phyloP scores from a whole-genome alignment of 2,797 vertebrate genomes.

The Pipistrellus pygmaeus region DNA sequence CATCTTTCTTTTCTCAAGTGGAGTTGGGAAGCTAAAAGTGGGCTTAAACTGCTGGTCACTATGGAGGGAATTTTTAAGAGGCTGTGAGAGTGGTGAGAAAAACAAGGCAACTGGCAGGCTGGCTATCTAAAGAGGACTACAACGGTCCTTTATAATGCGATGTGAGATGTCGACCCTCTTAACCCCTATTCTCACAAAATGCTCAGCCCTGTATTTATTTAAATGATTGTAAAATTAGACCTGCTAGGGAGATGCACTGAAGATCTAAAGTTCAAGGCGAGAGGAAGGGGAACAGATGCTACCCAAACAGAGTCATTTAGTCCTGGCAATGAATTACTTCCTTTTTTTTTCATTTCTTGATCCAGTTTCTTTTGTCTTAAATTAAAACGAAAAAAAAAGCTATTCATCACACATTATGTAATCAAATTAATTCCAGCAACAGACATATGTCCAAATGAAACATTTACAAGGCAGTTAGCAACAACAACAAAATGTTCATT shows the following conservation, averaged over 20 bases:
- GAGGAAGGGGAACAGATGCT: neutral
- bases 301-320: neutral
- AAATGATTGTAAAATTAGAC: neutral
- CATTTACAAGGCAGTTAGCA: slow-evolving; percentile 55
- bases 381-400: too few relatives aligned
- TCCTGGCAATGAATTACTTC: neutral
- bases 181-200: neutral
- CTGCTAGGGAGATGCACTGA: neutral
- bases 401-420: slow-evolving; percentile 44
- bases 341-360: neutral
- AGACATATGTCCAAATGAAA: slow-evolving; percentile 58
- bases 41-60: neutral
- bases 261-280: neutral
- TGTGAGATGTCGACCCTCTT: neutral
- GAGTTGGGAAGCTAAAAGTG: neutral
- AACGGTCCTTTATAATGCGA: neutral
- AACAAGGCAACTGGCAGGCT: neutral
- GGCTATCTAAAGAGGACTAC: neutral
- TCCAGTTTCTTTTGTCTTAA: slow-evolving; percentile 39
- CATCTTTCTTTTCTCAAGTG: neutral
- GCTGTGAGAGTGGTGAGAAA: neutral
- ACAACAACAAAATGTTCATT: slow-evolving; percentile 21
- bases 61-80: neutral
- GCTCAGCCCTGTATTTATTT: neutral
- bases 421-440: slow-evolving; percentile 68